Base-by-base conservation (phyloP, 2,797 vertebrate species). In the Chrosomus eos region DNA sequence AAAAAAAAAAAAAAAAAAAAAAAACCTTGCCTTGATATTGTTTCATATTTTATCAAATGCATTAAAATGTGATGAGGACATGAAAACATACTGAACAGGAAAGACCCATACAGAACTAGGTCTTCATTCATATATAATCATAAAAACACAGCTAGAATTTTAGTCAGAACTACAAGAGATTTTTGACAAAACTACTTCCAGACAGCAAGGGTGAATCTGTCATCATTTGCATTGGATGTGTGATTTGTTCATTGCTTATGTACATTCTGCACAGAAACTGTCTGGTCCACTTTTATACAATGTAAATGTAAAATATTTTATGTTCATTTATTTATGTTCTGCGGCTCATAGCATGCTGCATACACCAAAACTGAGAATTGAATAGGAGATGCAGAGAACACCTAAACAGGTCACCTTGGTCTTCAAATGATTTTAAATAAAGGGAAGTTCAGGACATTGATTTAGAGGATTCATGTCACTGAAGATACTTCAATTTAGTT, bases 401-500 rank as follows among this genome's bases (percentile, higher is more conserved):
- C 71, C 58, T 33, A 82, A 73, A 58, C 62, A 77, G 33, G 48
- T 67, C 64, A 16, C 48, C 43, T 40, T 33, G 10, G 51, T 58
- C n/a, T 51, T 40, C 10, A 23, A 68, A 75, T 66, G 1, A 53
- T 53, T 83, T 75, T n/a, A 38, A 83, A 76, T 40, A 7, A 43
- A 51, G 60, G 23, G 45, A 64, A 77, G 23, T 43, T 84, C n/a
- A 76, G 33, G 72, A 83, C 72, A 33, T n/a, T 16, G 43, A 68
- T 77, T 40, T 53, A 40, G 33, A 74, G 26, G 26, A 26, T 38
- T 31, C 23, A 43, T 68, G 53, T 70, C 36, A 28, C n/a, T 58
- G 74, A 55, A 33, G 64, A 77, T 28, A n/a, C 81, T 67, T 83
- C n/a, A 40, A 60, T 33, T 53, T 55, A 40, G 45, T 40, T 77